A percentile compares a stretch with the other conserved stretches of the same genome.
Evolutionary conservation across 2,888 invertebrate species (phyloP).

Genomic region (Plusia festucae): DNA sequence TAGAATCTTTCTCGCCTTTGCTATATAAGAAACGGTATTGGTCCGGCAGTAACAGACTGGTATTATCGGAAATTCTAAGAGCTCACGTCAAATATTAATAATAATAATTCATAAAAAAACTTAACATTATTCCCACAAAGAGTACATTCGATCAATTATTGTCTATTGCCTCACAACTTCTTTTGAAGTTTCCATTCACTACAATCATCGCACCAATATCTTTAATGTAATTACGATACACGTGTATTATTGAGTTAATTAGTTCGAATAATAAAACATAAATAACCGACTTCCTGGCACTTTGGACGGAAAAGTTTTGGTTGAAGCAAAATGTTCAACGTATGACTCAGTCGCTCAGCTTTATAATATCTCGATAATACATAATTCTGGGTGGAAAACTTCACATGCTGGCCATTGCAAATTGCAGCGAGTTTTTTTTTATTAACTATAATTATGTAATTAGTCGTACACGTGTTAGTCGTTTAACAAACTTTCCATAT

Average conservation of each 20-base stretch:
- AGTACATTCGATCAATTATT: too few species aligned
- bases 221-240: conserved; percentile 14
- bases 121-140: too few species aligned
- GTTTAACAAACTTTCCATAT: conserved; percentile 6
- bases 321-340: conserved; percentile 10
- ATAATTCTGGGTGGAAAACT: conserved; percentile 16
- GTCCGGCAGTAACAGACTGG: too few species aligned
- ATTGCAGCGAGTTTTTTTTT: conserved; percentile 7
- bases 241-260: conserved; percentile 29
- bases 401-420: background rate
- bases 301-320: conserved; percentile 44
- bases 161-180: too few species aligned
- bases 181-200: too few species aligned
- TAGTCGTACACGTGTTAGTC: background rate
- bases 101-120: too few species aligned
- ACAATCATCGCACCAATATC: conserved; percentile 22
- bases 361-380: conserved; percentile 21
- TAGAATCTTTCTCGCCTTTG: too few species aligned
- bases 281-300: conserved; percentile 38
- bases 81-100: too few species aligned
- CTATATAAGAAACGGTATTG: too few species aligned
- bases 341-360: conserved; percentile 20
- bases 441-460: background rate
- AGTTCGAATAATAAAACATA: conserved; percentile 20
- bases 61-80: too few species aligned